phyloP scores from a whole-genome alignment of 2,113 vertebrate species.

The Tricholaema leucomelas region DNA sequence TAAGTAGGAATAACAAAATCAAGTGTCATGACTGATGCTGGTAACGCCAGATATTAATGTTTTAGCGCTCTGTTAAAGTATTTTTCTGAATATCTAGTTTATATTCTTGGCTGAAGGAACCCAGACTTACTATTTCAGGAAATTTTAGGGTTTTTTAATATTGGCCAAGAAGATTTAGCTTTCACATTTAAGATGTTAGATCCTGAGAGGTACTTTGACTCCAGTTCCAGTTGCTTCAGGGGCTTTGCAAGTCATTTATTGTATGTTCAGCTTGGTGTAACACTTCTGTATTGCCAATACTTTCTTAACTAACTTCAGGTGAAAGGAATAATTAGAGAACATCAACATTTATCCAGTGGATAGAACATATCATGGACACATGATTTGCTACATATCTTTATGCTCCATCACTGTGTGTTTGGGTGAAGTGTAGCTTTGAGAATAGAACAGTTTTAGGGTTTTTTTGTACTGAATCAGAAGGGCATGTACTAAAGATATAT shows the following conservation, averaged over 20 bases:
- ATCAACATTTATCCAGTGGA: not conserved
- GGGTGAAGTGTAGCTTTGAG: not conserved
- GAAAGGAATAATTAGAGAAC: not conserved
- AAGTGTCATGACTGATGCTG: not conserved
- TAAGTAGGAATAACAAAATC: not conserved
- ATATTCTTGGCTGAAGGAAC: not conserved
- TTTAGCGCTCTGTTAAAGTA: not conserved
- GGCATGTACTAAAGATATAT: not conserved
- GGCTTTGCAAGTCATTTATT: not conserved
- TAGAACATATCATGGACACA: not conserved
- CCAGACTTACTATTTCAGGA: not conserved
- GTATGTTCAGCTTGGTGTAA: fast-evolving
- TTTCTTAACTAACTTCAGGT: not conserved
- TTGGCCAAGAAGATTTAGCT: not conserved
- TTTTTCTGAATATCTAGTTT: not conserved
- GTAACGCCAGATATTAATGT: not conserved
- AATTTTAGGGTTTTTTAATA: not conserved
- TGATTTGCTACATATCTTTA: not conserved
- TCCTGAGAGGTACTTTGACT: not conserved
- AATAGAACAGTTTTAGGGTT: not conserved
- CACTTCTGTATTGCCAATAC: not conserved
- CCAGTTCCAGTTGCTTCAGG: not conserved
- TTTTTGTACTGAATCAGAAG: not conserved
- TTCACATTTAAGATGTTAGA: not conserved
- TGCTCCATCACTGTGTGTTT: not conserved